These are phyloP conservation scores for Glyptemys insculpta DNA, from an alignment of 2,797 vertebrate genomes.

Conservation along the genomic window DNA sequence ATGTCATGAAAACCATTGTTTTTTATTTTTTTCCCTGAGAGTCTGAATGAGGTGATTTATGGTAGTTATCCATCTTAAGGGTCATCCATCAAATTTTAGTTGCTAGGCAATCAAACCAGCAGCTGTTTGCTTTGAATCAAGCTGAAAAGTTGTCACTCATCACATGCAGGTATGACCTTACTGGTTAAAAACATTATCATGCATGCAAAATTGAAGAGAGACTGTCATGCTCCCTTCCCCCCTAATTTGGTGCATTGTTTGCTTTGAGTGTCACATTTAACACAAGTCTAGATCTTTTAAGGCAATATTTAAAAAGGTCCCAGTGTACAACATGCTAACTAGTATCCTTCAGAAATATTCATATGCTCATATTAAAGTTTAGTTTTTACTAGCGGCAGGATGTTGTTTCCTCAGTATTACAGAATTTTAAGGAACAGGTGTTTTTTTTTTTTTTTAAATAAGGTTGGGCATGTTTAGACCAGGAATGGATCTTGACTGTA, in stretches of 20 bases:
- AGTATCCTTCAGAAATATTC: not conserved
- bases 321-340: not conserved
- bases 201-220: constrained; percentile 82
- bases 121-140: constrained; percentile 95
- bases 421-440: not conserved
- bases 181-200: constrained; percentile 80
- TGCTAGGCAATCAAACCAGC: constrained; percentile 99
- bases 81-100: constrained; percentile 99
- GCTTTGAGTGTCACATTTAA: not conserved
- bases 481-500: not conserved
- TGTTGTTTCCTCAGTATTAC: not conserved
- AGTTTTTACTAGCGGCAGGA: not conserved
- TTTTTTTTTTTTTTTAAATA: not conserved
- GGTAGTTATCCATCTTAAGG: constrained; percentile 99
- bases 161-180: constrained; percentile 87
- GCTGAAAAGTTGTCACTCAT: constrained; percentile 91
- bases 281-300: not conserved
- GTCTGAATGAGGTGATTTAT: constrained; percentile 98
- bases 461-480: not conserved
- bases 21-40: constrained; percentile 86
- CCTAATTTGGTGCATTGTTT: constrained; percentile 11
- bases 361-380: accelerated
- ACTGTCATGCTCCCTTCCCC: constrained; percentile 31
- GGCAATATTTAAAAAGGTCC: not conserved
- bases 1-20: constrained; percentile 90